A percentile compares a stretch with the other conserved stretches of the same genome.
Conservation (phyloP, 2,797 vertebrate species). For the Numenius phaeopus region DNA sequence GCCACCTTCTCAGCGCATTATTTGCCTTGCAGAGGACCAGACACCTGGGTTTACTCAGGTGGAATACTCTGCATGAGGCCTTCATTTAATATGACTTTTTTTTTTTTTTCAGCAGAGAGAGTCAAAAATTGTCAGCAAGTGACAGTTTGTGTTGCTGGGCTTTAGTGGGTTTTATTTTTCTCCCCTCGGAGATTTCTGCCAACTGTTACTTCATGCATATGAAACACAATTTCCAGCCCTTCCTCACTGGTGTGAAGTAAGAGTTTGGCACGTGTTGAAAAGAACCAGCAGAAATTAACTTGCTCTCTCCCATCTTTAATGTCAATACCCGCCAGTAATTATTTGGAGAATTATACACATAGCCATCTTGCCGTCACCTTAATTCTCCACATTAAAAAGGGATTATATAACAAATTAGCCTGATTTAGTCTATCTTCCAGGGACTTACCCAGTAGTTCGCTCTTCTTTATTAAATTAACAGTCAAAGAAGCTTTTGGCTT, state of each 20-base stretch:
- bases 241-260: constrained; percentile 39
- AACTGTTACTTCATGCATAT: constrained; percentile 47
- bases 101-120: background rate
- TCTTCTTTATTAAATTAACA: constrained; percentile 47
- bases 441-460: background rate
- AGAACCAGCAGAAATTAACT: constrained; percentile 30
- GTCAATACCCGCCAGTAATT: constrained; percentile 8
- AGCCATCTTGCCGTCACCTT: constrained; percentile 2
- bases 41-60: background rate
- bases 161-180: background rate
- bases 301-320: background rate
- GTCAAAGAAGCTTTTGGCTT: constrained; percentile 49
- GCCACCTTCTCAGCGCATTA: background rate
- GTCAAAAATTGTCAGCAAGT: background rate
- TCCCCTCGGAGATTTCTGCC: constrained; percentile 26
- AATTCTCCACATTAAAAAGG: constrained; percentile 23
- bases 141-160: background rate
- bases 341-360: background rate
- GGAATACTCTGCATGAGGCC: background rate
- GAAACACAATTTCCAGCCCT: constrained; percentile 31
- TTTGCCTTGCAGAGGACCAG: background rate
- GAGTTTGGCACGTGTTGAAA: constrained; percentile 42
- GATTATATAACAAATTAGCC: constrained; percentile 43
- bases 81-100: background rate
- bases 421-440: background rate